Percentiles rank a stretch among this genome's conserved stretches.
Conservation (phyloP, 2,888 invertebrate species). For the Teinopalpus imperialis region DNA sequence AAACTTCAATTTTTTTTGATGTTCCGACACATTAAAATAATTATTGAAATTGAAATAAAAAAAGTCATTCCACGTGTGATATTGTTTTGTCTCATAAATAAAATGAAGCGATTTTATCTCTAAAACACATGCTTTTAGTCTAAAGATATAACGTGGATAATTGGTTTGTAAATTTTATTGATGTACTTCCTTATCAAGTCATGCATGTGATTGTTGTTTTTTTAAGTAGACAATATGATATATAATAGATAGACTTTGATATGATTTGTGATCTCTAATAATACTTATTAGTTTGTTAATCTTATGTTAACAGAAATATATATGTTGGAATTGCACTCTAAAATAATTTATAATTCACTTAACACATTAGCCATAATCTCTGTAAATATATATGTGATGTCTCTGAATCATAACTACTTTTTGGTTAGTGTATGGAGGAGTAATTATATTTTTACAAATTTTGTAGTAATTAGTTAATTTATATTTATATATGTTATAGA, state of each 20-base stretch:
- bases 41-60: too few relatives aligned
- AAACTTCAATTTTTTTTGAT: too few relatives aligned
- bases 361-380: not conserved
- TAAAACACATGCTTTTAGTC: slow-evolving; percentile 5
- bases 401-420: slow-evolving; percentile 10
- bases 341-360: slow-evolving; percentile 3
- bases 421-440: slow-evolving; percentile 12
- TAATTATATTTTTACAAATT: slow-evolving; percentile 21
- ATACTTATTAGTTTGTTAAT: slow-evolving; percentile 51
- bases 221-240: slow-evolving; percentile 42
- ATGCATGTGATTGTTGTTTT: slow-evolving; percentile 28
- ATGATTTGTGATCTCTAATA: slow-evolving; percentile 64
- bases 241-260: slow-evolving; percentile 44
- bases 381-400: slow-evolving; percentile 17
- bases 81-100: too few relatives aligned
- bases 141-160: not conserved
- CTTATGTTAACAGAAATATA: slow-evolving; percentile 34
- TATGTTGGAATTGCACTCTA: slow-evolving; percentile 22
- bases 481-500: slow-evolving; percentile 2
- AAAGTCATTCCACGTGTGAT: not conserved
- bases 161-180: slow-evolving; percentile 6
- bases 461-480: slow-evolving; percentile 13
- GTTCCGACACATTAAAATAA: too few relatives aligned
- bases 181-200: slow-evolving; percentile 29
- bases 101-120: too few relatives aligned